phyloP scores from a whole-genome alignment of 2,113 vertebrate species.

The Centrocercus urophasianus region DNA sequence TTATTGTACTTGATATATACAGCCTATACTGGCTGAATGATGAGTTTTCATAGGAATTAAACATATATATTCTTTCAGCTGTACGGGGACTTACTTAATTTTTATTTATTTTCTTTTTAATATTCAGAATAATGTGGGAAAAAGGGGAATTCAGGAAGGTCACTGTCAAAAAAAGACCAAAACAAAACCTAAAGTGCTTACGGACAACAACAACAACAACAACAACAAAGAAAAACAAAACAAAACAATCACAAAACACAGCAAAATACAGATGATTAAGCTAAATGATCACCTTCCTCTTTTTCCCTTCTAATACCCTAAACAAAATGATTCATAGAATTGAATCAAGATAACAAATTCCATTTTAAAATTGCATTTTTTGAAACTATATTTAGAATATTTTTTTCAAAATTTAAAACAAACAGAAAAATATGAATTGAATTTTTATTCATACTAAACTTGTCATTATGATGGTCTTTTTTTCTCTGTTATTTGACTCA shows the following conservation, averaged over 20 bases:
- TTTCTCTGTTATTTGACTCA: background rate
- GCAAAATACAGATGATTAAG: background rate
- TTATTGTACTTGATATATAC: too few relatives aligned
- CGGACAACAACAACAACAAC: too few relatives aligned
- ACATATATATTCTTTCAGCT: background rate
- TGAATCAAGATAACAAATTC: background rate
- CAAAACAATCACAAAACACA: background rate
- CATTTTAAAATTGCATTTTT: background rate
- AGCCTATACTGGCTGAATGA: background rate
- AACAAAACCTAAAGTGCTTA: too few relatives aligned
- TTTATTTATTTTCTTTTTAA: background rate
- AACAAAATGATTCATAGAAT: background rate
- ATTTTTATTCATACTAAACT: background rate
- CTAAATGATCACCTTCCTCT: background rate
- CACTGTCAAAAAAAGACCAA: background rate
- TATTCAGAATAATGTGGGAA: background rate
- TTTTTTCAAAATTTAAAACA: background rate
- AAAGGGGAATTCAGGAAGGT: background rate
- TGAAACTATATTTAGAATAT: too few relatives aligned
- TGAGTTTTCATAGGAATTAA: background rate
- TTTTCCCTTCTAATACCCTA: background rate
- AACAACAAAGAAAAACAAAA: background rate
- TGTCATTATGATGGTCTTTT: background rate
- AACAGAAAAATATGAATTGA: background rate
- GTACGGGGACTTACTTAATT: background rate